Base-by-base conservation (phyloP, 2,797 vertebrate genomes). In the Schizopygopsis malacanthus region DNA sequence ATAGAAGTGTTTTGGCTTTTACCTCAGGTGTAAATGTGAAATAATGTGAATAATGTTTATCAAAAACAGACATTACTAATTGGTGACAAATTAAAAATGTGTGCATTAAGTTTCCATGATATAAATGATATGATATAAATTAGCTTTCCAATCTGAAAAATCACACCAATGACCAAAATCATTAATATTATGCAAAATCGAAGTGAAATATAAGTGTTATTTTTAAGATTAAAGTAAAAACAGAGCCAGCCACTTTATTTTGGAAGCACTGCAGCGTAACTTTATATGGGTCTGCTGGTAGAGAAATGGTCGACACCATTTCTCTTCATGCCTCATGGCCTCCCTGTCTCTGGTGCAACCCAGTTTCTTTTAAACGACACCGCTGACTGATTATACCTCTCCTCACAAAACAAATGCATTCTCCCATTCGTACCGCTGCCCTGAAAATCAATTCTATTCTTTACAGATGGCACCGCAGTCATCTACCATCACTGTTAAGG, bases 361-460 rank as follows among this genome's bases (percentile, higher is more conserved):
- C 87, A 92, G 93, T 73, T 89, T 94, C 93, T 93, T 93, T 92
- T 92, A 93, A 93, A 92, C 92, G 94, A 93, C 93, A 93, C 90
- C 92, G 91, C 89, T 94, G 93, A 94, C 94, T 94, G 94, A 95
- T 94, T 93, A 93, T 91, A 94, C 93, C 94, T 94, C 94, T 93
- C 91, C 90, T 88, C 92, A 90, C 93, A 94, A 94, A 94, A 95
- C 93, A 94, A 94, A 95, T 92, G 90, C 81, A 91, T 92, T 92
- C 89, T 92, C 91, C 90, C 85, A 89, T 92, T 93, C 88, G 90
- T 89, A 92, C 92, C 91, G 87, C 28, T 85, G 89, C 93, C 92
- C 91, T 88, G 91, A 92, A 95, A 95, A 95, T 96, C 94, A 95
- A 95, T 96, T 94, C 89, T 69, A 83, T 89, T 90, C 85, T 88